Base-by-base conservation (phyloP, 2,797 vertebrate genomes). In the Anabas testudineus region DNA sequence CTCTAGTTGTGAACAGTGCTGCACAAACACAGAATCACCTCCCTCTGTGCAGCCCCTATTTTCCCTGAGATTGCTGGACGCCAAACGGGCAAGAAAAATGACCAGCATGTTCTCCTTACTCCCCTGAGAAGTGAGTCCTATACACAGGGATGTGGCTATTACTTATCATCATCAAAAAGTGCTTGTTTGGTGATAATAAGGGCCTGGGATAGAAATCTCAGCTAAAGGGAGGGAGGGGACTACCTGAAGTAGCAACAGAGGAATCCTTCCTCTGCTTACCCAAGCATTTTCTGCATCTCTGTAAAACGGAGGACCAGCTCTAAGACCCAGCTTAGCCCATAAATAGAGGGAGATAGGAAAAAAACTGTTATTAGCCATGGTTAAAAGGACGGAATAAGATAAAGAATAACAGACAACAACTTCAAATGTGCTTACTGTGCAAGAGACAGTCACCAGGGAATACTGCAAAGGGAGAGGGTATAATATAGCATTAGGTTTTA, bases 101-200 rank as follows among this genome's bases (percentile, higher is more conserved):
- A 85, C 87, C 85, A 72, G 83, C 70, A 74, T 76, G 85, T 78
- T 83, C 81, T 62, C 68, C 71, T 73, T 76, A 82, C 69, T 93
- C 91, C 92, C 91, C 69, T 14, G 86, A 92, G 91, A 88, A 83
- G 85, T 74, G 74, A 88, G 83, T 90, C 86, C 85, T 90, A 76
- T 89, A 88, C 85, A 78, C 83, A 75, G 85, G 88, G 90, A 92
- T 88, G 89, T 87, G 81, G 86, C 90, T 92, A 92, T 93, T 92
- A 93, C 90, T 93, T 91, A 92, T 93, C 90, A 90, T 89, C 91
- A 91, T 90, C 88, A 92, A 90, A 92, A 94, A 91, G 88, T 93
- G 90, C 92, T 91, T 91, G 92, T 91, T 93, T 90, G 87, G 83
- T 92, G 87, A 92, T 91, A 93, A 93, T 92, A 94, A 92, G 85